These are phyloP conservation scores for Malacoctenus gilli DNA, from an alignment of 2,797 vertebrate genomes.

Conservation along the genomic window DNA sequence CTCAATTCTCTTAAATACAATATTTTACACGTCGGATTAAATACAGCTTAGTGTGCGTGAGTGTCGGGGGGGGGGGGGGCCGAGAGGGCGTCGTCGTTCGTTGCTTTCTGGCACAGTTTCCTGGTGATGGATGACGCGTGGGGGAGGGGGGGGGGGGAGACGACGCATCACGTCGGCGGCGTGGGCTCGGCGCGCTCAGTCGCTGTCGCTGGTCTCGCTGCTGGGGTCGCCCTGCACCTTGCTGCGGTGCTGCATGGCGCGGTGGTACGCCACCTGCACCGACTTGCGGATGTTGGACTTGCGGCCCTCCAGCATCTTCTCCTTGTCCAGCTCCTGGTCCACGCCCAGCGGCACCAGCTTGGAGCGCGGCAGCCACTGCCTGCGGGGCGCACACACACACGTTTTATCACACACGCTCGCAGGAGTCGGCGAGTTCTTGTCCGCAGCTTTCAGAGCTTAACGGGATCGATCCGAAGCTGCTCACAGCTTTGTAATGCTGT, in stretches of 20 bases:
- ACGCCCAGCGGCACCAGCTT: slow-evolving; percentile 98
- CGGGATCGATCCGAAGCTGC: no score
- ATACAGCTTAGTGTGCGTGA: slow-evolving; percentile 66
- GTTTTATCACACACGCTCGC: not conserved
- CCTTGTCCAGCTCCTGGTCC: slow-evolving; percentile 97
- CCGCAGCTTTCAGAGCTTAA: no score
- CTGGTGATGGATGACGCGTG: slow-evolving; percentile 28
- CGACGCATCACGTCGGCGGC: no score
- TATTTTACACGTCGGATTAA: slow-evolving; percentile 79
- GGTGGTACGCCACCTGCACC: slow-evolving; percentile 97
- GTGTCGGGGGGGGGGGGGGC: no score
- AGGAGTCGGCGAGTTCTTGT: no score
- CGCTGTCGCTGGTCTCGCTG: slow-evolving; percentile 97
- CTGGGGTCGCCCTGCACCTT: slow-evolving; percentile 98
- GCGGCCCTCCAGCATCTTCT: slow-evolving; percentile 98
- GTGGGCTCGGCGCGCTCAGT: slow-evolving; percentile 83
- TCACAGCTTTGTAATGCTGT: no score
- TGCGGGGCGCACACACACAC: slow-evolving; percentile 62
- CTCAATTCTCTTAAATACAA: slow-evolving; percentile 79
- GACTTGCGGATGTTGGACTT: slow-evolving; percentile 99
- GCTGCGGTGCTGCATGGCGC: slow-evolving; percentile 98
- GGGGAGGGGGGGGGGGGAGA: slow-evolving; percentile 23
- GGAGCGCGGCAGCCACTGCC: slow-evolving; percentile 98
- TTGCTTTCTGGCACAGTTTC: slow-evolving; percentile 49
- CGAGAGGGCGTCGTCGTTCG: no score